A percentile compares a stretch with the other conserved stretches of the same genome.
These are phyloP conservation scores for Polydrusus cervinus DNA, from an alignment of 2,888 invertebrate species.

Conservation along the genomic window DNA sequence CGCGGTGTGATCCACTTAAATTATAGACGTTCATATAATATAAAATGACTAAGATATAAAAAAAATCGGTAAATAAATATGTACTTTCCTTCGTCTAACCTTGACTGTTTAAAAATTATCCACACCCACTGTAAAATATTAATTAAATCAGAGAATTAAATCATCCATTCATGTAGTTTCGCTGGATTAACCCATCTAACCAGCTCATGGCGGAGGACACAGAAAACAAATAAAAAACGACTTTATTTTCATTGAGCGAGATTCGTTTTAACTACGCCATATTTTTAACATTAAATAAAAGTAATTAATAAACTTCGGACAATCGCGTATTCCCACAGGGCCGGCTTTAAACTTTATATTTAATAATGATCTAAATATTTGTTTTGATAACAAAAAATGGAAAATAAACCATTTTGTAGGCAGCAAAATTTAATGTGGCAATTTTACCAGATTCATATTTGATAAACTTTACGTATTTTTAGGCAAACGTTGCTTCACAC, in stretches of 20 bases:
- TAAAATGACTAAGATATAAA: conserved; percentile 7
- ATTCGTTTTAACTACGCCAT: background rate
- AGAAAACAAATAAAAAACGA: background rate
- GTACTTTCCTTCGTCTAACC: conserved; percentile 15
- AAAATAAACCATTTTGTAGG: too few relatives aligned
- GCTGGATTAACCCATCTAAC: conserved; percentile 8
- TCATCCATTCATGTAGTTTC: conserved; percentile 34
- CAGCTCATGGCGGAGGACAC: background rate
- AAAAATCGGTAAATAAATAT: background rate
- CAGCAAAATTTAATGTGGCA: too few relatives aligned
- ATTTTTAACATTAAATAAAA: background rate
- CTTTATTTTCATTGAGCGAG: background rate
- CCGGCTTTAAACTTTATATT: too few relatives aligned
- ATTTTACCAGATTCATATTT: too few relatives aligned
- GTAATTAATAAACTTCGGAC: too few relatives aligned
- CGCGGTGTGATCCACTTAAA: too few relatives aligned
- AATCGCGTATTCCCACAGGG: too few relatives aligned
- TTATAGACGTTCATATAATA: background rate
- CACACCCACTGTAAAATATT: conserved; percentile 33
- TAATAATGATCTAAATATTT: too few relatives aligned
- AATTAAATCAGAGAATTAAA: conserved; percentile 23
- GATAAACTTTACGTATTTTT: too few relatives aligned
- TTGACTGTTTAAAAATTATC: conserved; percentile 24
- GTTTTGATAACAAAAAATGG: too few relatives aligned
- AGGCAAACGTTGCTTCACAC: too few relatives aligned